A percentile compares a stretch with the other conserved stretches of the same genome.
These are phyloP conservation scores for Zoanthus gigantus DNA, from an alignment of 92 coral and sea anemone species.

Conservation along the genomic window DNA sequence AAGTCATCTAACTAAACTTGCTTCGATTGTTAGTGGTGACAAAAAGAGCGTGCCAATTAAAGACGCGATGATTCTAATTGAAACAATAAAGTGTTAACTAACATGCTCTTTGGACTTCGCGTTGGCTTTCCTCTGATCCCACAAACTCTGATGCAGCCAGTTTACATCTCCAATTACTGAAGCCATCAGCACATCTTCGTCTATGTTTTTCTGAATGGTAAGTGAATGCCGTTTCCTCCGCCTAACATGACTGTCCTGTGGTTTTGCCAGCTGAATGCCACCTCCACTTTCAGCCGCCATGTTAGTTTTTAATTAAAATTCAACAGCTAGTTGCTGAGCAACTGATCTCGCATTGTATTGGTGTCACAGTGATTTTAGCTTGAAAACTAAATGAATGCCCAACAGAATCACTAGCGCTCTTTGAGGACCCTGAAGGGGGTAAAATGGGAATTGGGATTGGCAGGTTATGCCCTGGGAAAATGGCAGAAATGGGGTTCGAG, in stretches of 20 bases:
- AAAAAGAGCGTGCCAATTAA: neutral
- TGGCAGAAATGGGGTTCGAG: too few species aligned
- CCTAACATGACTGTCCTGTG: conserved; percentile 64
- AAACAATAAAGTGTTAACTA: conserved; percentile 34
- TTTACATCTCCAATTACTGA: conserved; percentile 94
- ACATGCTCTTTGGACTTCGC: conserved; percentile 85
- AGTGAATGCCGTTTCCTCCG: conserved; percentile 81
- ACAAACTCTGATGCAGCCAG: conserved; percentile 96
- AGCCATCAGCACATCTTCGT: conserved; percentile 95
- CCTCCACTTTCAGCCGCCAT: conserved; percentile 12
- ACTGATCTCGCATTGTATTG: neutral
- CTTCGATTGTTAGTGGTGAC: neutral
- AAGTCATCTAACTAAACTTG: too few species aligned
- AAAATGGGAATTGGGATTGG: too few species aligned
- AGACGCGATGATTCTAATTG: conserved; percentile 35
- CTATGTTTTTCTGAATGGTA: conserved; percentile 78
- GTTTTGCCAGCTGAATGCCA: conserved; percentile 27
- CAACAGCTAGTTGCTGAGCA: conserved; percentile 17
- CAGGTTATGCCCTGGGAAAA: too few species aligned
- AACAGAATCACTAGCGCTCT: too few species aligned
- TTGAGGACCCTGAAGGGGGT: too few species aligned
- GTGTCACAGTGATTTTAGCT: too few species aligned
- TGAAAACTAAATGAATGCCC: too few species aligned
- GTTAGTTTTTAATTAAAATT: conserved; percentile 2
- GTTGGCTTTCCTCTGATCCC: conserved; percentile 74